These are phyloP conservation scores for Melanotaenia duboulayi DNA, from an alignment of 2,113 vertebrate species.

Conservation along the genomic window DNA sequence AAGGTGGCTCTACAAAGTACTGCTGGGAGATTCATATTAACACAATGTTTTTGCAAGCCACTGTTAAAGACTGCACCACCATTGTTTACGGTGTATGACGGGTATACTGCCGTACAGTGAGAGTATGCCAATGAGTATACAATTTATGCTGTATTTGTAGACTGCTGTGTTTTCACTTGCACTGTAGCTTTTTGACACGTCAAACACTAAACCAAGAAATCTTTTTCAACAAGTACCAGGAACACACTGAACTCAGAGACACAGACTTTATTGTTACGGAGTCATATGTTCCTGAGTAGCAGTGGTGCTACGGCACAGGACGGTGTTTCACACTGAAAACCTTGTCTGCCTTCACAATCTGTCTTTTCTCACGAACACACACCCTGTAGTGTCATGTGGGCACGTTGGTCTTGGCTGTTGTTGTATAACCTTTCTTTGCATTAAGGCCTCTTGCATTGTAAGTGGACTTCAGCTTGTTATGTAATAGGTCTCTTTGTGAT, in stretches of 20 bases:
- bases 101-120: too few species aligned
- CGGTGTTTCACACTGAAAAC: slow-evolving; percentile 49
- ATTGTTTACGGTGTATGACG: too few species aligned
- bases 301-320: slow-evolving; percentile 54
- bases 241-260: slow-evolving; percentile 62
- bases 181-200: background rate
- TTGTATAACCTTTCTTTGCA: slow-evolving; percentile 69
- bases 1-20: too few species aligned
- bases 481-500: slow-evolving; percentile 49
- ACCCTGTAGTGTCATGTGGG: slow-evolving; percentile 36
- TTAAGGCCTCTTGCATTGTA: slow-evolving; percentile 47
- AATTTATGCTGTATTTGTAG: too few species aligned
- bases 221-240: slow-evolving; percentile 65
- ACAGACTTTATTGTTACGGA: slow-evolving; percentile 72
- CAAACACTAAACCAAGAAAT: background rate
- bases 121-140: too few species aligned
- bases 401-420: slow-evolving; percentile 59
- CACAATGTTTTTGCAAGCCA: too few species aligned
- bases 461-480: slow-evolving; percentile 67
- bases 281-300: slow-evolving; percentile 59
- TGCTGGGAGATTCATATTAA: too few species aligned
- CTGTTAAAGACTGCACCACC: too few species aligned
- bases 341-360: slow-evolving; percentile 39
- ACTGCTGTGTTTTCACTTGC: background rate
- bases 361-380: slow-evolving; percentile 22